Conservation (phyloP, 2,888 invertebrate genomes). For the Crocallis elinguaria region DNA sequence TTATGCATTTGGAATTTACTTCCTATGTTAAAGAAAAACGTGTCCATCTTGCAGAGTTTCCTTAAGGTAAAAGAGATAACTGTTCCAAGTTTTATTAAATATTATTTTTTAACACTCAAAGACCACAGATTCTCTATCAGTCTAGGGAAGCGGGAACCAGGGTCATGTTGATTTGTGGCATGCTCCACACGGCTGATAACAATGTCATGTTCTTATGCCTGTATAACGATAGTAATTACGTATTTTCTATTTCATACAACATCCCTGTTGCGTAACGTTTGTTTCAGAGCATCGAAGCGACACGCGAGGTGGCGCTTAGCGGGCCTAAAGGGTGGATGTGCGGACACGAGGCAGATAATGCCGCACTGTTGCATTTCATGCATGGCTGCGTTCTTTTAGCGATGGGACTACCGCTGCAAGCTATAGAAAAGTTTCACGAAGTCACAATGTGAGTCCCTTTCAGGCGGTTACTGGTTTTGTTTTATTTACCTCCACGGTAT, state of each 20-base stretch:
- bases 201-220: too few relatives aligned
- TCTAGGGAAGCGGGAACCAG: too few relatives aligned
- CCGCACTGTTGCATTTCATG: constrained; percentile 89
- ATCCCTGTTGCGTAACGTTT: neutral
- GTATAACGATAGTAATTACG: too few relatives aligned
- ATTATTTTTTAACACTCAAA: too few relatives aligned
- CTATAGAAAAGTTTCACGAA: constrained; percentile 86
- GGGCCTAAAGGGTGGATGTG: constrained; percentile 49
- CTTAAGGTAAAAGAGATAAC: constrained; percentile 74
- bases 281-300: constrained; percentile 58
- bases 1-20: constrained; percentile 97
- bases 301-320: constrained; percentile 41
- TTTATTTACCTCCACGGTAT: too few relatives aligned
- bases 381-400: constrained; percentile 93
- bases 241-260: neutral
- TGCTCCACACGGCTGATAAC: too few relatives aligned
- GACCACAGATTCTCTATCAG: too few relatives aligned
- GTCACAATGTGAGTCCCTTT: constrained; percentile 50
- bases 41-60: constrained; percentile 85
- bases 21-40: constrained; percentile 90
- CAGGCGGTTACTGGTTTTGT: too few relatives aligned
- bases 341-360: constrained; percentile 87
- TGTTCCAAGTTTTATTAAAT: too few relatives aligned
- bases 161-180: too few relatives aligned
- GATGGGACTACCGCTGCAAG: constrained; percentile 90